Base-by-base conservation (phyloP, 1,140 invertebrate species). In the Drosophila ironensis region DNA sequence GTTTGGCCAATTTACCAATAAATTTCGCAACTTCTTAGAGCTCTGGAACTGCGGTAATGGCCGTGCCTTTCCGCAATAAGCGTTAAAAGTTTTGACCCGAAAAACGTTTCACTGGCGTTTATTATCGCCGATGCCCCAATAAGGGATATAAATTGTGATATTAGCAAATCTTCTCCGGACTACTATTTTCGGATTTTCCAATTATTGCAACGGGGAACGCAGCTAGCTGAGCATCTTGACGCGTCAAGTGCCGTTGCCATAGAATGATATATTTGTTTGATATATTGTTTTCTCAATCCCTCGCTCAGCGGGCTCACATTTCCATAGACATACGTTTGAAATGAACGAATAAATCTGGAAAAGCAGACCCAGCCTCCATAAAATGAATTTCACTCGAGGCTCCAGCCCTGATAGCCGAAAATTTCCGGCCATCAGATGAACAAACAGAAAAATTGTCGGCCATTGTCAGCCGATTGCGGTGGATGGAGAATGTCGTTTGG, bases 21-120 rank as follows among this genome's bases (percentile, higher is more conserved):
- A 81, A 81, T 81, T 82, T 28, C 56, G 40, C 71, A 68, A 78
- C 50, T 78, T n/a, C n/a, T n/a, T n/a, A n/a, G n/a, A n/a, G n/a
- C n/a, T n/a, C n/a, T n/a, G n/a, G n/a, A n/a, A n/a, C n/a, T n/a
- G n/a, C n/a, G n/a, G n/a, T n/a, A 37, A 24, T 52, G 53, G 14
- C 17, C 16, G n/a, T 25, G 12, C 27, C 33, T 7, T 17, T 28
- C 35, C 11, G 20, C 53, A 33, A 73, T 80, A 78, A 80, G 67
- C 56, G 68, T 38, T 27, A 50, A 59, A 68, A 50, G 28, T 67
- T 68, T 14, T 30, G 12, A 46, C 14, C 38, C 54, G 20, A 50
- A 37, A 54, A 67, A 59, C 40, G 8, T 52, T 33, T 12, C 53
- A 46, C n/a, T 28, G 19, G 40, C 64, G 60, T 74, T 80, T 80